Base-by-base conservation (phyloP, 2,797 vertebrate species). In the Helostoma temminkii region DNA sequence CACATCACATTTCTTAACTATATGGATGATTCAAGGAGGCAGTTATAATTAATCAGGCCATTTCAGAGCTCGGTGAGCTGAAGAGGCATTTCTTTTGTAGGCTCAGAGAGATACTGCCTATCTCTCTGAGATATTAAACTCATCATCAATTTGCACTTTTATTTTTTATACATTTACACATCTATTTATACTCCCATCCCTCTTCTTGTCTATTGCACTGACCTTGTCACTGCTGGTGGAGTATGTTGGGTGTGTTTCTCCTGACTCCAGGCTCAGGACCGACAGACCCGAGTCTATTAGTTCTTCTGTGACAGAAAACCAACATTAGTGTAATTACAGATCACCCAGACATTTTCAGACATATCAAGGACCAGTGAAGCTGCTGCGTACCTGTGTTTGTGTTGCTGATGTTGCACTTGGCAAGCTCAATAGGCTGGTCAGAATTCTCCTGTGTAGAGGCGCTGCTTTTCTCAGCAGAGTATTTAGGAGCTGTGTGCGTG, bases 191-290 rank as follows among this genome's bases (percentile, higher is more conserved):
- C 18, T 26, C 22, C 49, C 65, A 63, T 60, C 63, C 62, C 49
- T 53, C 53, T 49, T 26, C 30, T 42, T 26, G 39, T 71, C 48
- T 49, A 55, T 37, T 36, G 14, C 63, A 88, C 91, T 90, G 84
- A 95, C 94, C 94, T 93, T 93, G 87, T 94, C 93, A 26, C 83
- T 91, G 90, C 90, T 93, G 89, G 90, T 90, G 71, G 81, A 88
- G 87, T 82, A 84, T 74, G 89, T 77, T 62, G 90, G 82, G 75
- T 88, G 87, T 12, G 91, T 56, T 43, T 91, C 89, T 77, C 83
- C 86, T 50, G 93, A 91, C 74, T 92, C 91, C 81, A 91, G 84
- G 71, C 83, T 92, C 87, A 93, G 81, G 34, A 94, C 91, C 42
- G 90, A 94, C 70, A 93, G 74, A 59, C 88, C 84, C 2, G 93